phyloP scores from a whole-genome alignment of 2,797 vertebrate species.

The Aratinga solstitialis region DNA sequence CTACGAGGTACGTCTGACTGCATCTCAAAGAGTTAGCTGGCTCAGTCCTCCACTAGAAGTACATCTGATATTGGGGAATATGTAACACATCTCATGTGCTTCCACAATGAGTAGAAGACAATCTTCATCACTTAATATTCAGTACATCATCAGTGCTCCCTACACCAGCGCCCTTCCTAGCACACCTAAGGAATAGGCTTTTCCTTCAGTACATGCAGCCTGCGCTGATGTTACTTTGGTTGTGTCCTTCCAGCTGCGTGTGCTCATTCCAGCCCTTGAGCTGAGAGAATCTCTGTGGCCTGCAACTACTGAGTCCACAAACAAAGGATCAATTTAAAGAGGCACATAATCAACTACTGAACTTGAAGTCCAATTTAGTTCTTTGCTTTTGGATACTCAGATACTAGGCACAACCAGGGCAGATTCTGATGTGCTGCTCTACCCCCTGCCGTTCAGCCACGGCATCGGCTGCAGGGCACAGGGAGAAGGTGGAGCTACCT shows the following conservation, averaged over 20 bases:
- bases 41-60: not conserved
- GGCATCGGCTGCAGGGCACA: not conserved
- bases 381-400: not conserved
- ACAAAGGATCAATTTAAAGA: not conserved
- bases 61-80: not conserved
- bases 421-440: not conserved
- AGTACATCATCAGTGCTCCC: accelerated
- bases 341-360: not conserved
- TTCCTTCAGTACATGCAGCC: not conserved
- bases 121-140: not conserved
- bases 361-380: not conserved
- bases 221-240: not conserved
- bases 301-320: not conserved
- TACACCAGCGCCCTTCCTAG: accelerated
- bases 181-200: not conserved
- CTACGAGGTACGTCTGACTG: not conserved
- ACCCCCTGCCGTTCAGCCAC: not conserved
- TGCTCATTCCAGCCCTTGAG: not conserved
- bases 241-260: accelerated
- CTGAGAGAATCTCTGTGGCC: not conserved
- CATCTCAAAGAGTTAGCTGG: not conserved
- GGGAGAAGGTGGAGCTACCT: conserved; percentile 75
- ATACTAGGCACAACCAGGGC: accelerated
- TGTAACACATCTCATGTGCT: accelerated
- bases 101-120: not conserved